Evolutionary conservation across 2,888 invertebrate genomes (phyloP), one percentile per base, ranked within the genome.

Genomic region (Laspeyria flexula): DNA sequence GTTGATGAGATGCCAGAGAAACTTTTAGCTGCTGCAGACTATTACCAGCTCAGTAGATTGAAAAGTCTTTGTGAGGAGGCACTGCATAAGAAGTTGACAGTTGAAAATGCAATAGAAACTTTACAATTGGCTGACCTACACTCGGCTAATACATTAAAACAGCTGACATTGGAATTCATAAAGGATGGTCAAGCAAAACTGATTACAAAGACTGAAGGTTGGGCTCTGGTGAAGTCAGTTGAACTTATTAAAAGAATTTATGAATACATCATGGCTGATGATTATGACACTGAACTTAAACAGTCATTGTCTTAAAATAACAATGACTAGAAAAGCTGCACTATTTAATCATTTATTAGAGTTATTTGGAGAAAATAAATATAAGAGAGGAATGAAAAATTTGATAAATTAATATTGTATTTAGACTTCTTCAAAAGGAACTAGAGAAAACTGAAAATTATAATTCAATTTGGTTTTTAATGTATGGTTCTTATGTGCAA

Each of bases 31-130:
- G 92, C 92, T 12, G 90, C 92, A 5, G 91, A 92, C 49, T 92
- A 80, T 60, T 92, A 92, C 55, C 89, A 91, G 60, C 77, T 92
- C 3, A 81, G 80, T 33, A 73, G 89, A 52, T 70, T 92, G 1
- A 91, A 91, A 51, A 84, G 82, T 45, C 71, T 91, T 0, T 90
- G 91, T 60, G 92, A 90, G 49, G 89, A 89, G 65, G 88, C 90
- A 5, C 67, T 92, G 34, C 87, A 90, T 33, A 88, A 90, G 56
- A 86, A 83, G 67, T 45, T 92, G 11, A 90, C 90, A 5, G 86
- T 91, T 11, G 89, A 90, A 31, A 92, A 90, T 85, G 90, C 87
- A 1, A 86, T 92, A 58, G 88, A 89, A 46, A 90, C 88, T 3
- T 62, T 92, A 9, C 85, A 90, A 56, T 60, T 91, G 42, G 91